These are phyloP conservation scores for Drosophila ohnishii DNA, from an alignment of 1,140 invertebrate genomes.

Conservation along the genomic window DNA sequence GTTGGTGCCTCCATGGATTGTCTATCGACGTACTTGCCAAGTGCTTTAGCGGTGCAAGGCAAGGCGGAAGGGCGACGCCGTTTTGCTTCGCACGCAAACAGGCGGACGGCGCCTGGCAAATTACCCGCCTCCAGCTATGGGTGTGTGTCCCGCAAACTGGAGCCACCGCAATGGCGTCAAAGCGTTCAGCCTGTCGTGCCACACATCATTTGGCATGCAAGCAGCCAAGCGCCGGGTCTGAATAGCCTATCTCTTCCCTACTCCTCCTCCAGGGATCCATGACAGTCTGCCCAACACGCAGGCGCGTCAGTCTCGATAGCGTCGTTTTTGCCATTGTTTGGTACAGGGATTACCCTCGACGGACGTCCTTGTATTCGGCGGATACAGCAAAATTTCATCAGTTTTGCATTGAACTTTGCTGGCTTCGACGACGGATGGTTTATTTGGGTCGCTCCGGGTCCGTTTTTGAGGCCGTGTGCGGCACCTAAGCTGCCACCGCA, in stretches of 20 bases:
- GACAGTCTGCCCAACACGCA: conserved; percentile 39
- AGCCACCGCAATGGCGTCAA: conserved; percentile 60
- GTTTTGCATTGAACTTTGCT: conserved; percentile 18
- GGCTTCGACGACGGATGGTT: conserved; percentile 2
- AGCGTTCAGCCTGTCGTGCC: conserved; percentile 49
- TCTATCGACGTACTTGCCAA: background rate
- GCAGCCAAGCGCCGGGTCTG: conserved; percentile 7
- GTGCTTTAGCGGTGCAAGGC: background rate
- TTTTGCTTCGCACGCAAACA: conserved; percentile 16
- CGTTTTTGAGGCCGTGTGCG: conserved; percentile 11
- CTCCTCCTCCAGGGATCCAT: conserved; percentile 7
- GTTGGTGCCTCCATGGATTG: background rate
- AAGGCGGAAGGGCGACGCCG: conserved; percentile 24
- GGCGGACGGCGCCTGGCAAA: conserved; percentile 8
- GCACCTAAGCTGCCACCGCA: background rate
- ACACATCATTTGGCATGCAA: conserved; percentile 50
- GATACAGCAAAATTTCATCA: conserved; percentile 18
- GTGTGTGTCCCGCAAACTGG: conserved; percentile 23
- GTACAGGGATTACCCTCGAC: background rate
- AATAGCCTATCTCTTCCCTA: background rate
- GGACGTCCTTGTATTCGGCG: conserved; percentile 11
- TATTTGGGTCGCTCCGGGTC: conserved; percentile 17
- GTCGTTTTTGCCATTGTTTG: background rate
- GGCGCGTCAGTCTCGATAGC: conserved; percentile 37
- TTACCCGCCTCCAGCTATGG: conserved; percentile 15